Percentiles rank a stretch among this genome's conserved stretches.
These are phyloP conservation scores for Sciurus carolinensis DNA, from an alignment of 2,797 vertebrate species.

Conservation along the genomic window DNA sequence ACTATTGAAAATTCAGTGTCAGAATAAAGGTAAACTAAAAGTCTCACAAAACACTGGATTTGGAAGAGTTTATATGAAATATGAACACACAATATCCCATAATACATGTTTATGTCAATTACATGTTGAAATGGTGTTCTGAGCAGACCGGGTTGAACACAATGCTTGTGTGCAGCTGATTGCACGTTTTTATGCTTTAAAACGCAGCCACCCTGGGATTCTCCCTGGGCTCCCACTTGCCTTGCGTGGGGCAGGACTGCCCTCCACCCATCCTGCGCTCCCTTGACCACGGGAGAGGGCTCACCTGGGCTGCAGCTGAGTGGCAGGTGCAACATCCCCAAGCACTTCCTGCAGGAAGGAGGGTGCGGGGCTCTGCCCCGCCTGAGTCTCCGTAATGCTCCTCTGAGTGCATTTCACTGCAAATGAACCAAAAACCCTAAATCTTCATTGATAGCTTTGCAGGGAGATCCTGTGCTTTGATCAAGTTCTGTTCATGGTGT, in stretches of 20 bases:
- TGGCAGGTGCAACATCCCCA: background rate
- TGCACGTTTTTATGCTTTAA: background rate
- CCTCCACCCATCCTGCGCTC: background rate
- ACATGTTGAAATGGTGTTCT: background rate
- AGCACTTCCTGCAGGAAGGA: background rate
- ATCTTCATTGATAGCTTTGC: slow-evolving; percentile 54
- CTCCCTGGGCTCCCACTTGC: background rate
- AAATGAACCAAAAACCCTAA: slow-evolving; percentile 63
- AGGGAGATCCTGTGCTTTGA: slow-evolving; percentile 66
- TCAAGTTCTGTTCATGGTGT: slow-evolving; percentile 62
- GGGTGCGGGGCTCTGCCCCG: background rate
- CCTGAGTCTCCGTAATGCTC: slow-evolving; percentile 12
- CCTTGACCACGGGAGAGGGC: background rate
- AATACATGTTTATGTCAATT: background rate
- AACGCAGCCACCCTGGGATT: background rate
- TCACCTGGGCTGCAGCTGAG: background rate
- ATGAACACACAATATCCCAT: background rate
- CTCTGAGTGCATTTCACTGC: slow-evolving; percentile 38
- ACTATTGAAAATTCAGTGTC: background rate
- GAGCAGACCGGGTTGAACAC: background rate
- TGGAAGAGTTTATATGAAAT: background rate
- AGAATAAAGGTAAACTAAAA: background rate
- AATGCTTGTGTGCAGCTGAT: background rate
- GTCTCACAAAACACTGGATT: background rate
- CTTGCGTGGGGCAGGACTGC: background rate